These are phyloP conservation scores for Ophion ellenae DNA, from an alignment of 2,888 invertebrate species.

Conservation along the genomic window DNA sequence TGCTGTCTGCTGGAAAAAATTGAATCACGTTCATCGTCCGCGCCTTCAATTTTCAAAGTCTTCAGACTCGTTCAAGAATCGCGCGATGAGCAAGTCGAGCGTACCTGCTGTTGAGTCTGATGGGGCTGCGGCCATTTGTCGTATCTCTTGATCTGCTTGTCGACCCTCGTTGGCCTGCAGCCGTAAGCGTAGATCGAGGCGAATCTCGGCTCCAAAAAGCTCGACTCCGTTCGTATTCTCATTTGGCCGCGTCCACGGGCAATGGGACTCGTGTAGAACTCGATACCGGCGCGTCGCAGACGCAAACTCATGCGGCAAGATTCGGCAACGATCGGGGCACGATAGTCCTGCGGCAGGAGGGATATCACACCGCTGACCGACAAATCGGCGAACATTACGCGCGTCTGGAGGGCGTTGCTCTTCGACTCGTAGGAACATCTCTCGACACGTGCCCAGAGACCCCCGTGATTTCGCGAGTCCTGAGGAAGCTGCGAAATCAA, in stretches of 20 bases:
- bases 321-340: conserved; percentile 81
- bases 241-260: conserved; percentile 89
- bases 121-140: conserved; percentile 76
- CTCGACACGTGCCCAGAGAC: conserved; percentile 86
- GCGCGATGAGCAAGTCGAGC: not conserved
- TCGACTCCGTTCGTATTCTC: conserved; percentile 91
- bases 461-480: conserved; percentile 69
- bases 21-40: not conserved
- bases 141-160: conserved; percentile 79
- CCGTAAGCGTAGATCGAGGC: conserved; percentile 94
- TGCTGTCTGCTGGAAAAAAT: conserved; percentile 22
- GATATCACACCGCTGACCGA: conserved; percentile 92
- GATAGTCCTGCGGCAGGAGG: conserved; percentile 81
- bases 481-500: conserved; percentile 73
- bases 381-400: conserved; percentile 91
- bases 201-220: conserved; percentile 93
- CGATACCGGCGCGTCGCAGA: conserved; percentile 91
- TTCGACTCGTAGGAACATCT: conserved; percentile 90
- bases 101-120: conserved; percentile 39
- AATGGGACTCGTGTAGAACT: conserved; percentile 89
- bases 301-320: conserved; percentile 92
- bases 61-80: not conserved
- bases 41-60: not conserved
- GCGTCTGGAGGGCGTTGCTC: conserved; percentile 90
- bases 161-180: conserved; percentile 85